A percentile compares a stretch with the other conserved stretches of the same genome.
These are phyloP conservation scores for Enteromius thamalakanensis DNA, from an alignment of 2,797 vertebrate species.

Conservation along the genomic window DNA sequence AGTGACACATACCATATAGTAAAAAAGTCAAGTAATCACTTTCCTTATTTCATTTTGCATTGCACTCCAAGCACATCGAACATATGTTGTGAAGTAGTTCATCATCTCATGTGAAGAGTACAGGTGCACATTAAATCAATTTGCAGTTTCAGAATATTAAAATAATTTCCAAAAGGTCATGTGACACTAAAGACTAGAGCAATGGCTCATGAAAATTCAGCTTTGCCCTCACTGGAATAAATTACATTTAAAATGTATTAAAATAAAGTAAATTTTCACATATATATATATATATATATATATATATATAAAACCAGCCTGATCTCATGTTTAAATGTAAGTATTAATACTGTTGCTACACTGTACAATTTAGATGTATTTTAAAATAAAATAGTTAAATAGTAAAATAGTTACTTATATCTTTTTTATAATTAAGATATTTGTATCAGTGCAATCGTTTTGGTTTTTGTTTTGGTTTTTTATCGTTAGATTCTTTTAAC, in stretches of 20 bases:
- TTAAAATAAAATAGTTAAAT: no score
- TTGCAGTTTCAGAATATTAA: background rate
- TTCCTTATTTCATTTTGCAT: background rate
- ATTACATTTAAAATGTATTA: background rate
- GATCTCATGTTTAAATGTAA: no score
- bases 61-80: background rate
- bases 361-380: no score
- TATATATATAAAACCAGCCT: no score
- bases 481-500: no score
- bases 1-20: background rate
- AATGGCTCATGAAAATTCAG: background rate
- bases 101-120: background rate
- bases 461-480: no score
- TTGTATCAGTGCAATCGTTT: no score
- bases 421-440: no score
- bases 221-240: background rate
- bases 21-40: background rate
- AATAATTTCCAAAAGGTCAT: background rate
- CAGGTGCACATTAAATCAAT: background rate
- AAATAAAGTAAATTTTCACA: background rate
- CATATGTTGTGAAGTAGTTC: background rate
- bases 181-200: background rate
- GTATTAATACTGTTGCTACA: no score
- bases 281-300: no score
- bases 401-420: no score